These are phyloP conservation scores for Butorides virescens DNA, from an alignment of 2,113 vertebrate genomes.

Conservation along the genomic window DNA sequence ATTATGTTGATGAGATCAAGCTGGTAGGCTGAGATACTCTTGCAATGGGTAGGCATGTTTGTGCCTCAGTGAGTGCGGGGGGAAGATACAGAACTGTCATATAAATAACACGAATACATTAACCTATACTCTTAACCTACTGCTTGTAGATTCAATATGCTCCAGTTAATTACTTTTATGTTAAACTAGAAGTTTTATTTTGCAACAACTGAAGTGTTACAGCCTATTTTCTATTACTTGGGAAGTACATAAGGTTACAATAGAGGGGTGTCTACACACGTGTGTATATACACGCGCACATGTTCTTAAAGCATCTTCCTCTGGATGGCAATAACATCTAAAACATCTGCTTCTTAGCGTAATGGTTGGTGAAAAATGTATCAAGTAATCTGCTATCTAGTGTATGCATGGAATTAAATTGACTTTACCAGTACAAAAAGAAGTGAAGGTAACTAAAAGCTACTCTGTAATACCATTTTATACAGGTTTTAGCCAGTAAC, in stretches of 20 bases:
- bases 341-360: background rate
- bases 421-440: background rate
- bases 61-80: background rate
- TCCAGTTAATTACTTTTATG: background rate
- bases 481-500: background rate
- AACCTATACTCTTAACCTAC: background rate
- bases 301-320: background rate
- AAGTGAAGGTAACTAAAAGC: background rate
- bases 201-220: background rate
- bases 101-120: background rate
- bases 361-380: background rate
- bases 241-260: background rate
- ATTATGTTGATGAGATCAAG: background rate
- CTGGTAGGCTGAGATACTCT: background rate
- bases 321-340: slow-evolving; percentile 19
- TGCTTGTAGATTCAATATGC: background rate
- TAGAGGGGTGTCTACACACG: background rate
- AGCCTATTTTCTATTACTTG: background rate
- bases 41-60: background rate
- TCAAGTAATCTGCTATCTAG: background rate
- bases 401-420: background rate
- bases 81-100: background rate
- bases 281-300: rapidly evolving
- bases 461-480: background rate
- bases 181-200: background rate